Evolutionary conservation across 2,797 vertebrate genomes (phyloP).

Genomic region (Periparus ater): DNA sequence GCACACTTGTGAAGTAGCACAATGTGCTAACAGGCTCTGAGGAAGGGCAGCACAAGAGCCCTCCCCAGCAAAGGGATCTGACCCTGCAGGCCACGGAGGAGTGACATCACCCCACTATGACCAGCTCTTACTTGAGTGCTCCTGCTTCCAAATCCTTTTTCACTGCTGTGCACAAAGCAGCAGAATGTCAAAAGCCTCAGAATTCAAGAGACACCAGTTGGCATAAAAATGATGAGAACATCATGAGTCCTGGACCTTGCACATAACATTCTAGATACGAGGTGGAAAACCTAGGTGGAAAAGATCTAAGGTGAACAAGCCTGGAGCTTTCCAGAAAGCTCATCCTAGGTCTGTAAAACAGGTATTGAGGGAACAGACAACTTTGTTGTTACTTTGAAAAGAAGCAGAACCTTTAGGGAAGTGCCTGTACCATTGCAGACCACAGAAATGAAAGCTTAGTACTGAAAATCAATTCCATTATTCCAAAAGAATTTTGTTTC

Average conservation of each 20-base stretch:
- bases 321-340: background rate
- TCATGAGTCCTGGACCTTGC: background rate
- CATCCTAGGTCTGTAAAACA: background rate
- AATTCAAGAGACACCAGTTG: background rate
- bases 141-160: background rate
- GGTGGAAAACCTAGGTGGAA: background rate
- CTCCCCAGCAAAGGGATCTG: background rate
- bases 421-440: background rate
- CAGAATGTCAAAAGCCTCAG: background rate
- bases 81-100: background rate
- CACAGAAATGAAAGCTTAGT: background rate
- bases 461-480: background rate
- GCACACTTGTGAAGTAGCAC: background rate
- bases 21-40: background rate
- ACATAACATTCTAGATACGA: background rate
- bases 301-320: background rate
- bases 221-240: background rate
- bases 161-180: background rate
- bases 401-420: background rate
- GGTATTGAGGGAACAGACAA: background rate
- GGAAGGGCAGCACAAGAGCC: background rate
- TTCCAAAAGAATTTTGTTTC: background rate
- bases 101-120: background rate
- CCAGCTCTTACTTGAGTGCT: background rate
- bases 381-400: background rate